phyloP scores from a whole-genome alignment of 2,113 vertebrate species.

The Atractosteus spatula region DNA sequence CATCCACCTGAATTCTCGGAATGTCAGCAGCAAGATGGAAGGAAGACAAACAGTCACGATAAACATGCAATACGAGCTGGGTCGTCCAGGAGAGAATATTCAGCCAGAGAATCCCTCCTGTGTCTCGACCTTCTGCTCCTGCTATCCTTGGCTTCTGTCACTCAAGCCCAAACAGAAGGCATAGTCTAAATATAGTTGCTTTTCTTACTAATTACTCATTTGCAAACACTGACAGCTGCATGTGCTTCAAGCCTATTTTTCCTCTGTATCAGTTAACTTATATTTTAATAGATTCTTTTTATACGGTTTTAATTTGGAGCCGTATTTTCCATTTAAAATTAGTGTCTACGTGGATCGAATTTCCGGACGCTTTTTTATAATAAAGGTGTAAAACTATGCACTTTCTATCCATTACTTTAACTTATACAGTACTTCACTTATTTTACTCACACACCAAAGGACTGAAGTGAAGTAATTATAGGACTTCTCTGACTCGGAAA shows the following conservation, averaged over 20 bases:
- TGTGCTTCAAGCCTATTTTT: neutral
- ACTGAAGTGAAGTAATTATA: no score
- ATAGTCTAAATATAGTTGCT: slow-evolving; percentile 11
- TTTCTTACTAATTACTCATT: neutral
- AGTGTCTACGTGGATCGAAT: no score
- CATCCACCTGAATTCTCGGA: no score
- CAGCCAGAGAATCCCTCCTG: neutral
- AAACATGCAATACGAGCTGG: neutral
- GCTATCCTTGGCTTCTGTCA: slow-evolving; percentile 5
- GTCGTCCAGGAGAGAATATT: neutral
- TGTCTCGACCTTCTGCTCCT: neutral
- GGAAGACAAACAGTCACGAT: neutral
- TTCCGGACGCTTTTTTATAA: no score
- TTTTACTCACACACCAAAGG: no score
- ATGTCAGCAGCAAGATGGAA: neutral
- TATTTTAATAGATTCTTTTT: no score
- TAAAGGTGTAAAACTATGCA: no score
- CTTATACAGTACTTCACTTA: no score
- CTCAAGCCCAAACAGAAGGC: neutral
- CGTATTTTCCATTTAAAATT: no score
- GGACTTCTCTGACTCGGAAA: no score
- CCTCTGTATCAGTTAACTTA: neutral
- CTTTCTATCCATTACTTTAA: no score
- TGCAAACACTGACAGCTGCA: neutral
- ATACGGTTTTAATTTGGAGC: no score